Conservation (phyloP, 2,888 invertebrate species). For the Carcina quercana region DNA sequence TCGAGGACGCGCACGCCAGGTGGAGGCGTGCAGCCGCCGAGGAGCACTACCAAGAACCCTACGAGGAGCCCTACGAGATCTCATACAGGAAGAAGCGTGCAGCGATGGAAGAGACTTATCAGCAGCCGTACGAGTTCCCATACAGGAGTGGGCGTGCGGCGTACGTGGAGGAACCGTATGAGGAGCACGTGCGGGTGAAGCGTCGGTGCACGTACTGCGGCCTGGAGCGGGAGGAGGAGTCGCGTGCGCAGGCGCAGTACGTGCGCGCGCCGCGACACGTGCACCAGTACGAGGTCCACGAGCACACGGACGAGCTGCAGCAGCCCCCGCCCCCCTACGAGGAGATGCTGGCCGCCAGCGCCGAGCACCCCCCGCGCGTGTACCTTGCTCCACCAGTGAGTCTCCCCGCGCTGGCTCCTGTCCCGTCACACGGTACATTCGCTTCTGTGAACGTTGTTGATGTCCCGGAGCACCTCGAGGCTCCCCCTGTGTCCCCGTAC, state of each 20-base stretch:
- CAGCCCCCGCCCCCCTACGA: conserved; percentile 49
- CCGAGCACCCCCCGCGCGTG: conserved; percentile 56
- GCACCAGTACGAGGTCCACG: conserved; percentile 62
- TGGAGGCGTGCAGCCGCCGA: too few relatives aligned
- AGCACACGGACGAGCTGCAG: conserved; percentile 42
- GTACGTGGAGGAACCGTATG: conserved; percentile 32
- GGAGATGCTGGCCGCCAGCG: conserved; percentile 61
- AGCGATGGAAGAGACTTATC: background rate
- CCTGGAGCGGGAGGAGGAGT: conserved; percentile 23
- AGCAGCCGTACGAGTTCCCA: background rate
- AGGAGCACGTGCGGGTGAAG: conserved; percentile 47
- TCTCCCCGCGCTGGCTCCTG: conserved; percentile 23
- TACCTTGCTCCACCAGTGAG: too few relatives aligned
- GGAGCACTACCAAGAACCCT: too few relatives aligned
- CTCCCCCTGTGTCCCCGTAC: conserved; percentile 12
- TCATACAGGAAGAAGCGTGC: background rate
- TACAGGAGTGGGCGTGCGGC: conserved; percentile 1
- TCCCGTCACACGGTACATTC: conserved; percentile 21
- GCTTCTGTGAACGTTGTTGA: conserved; percentile 2
- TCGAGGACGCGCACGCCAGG: background rate
- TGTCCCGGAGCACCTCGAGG: background rate
- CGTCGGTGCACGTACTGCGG: conserved; percentile 27
- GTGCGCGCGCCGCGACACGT: conserved; percentile 41
- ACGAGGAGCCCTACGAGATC: background rate
- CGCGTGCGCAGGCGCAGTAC: conserved; percentile 30